Evolutionary conservation across 2,797 vertebrate genomes (phyloP).

Genomic region (Crenuchus spilurus): DNA sequence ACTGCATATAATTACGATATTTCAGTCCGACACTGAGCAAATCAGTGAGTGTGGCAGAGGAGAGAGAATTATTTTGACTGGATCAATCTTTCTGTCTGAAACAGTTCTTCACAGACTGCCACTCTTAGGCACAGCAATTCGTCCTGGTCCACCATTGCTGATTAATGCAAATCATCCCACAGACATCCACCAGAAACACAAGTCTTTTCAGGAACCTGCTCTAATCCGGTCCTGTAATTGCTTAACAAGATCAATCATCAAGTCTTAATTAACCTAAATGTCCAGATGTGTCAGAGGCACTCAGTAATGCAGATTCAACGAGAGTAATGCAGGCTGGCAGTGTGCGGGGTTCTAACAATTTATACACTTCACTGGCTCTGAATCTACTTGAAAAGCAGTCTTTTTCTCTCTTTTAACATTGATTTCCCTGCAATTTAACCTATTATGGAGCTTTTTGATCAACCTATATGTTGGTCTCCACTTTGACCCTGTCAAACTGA

Average conservation of each 20-base stretch:
- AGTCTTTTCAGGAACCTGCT: conserved; percentile 49
- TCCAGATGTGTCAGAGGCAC: conserved; percentile 37
- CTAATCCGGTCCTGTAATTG: conserved; percentile 57
- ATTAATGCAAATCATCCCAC: conserved; percentile 53
- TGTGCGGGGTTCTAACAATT: conserved; percentile 30
- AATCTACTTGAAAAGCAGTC: conserved; percentile 25
- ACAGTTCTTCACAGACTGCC: conserved; percentile 18
- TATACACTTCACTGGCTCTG: conserved; percentile 21
- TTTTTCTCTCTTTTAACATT: neutral
- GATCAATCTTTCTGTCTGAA: conserved; percentile 47
- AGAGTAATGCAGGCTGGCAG: conserved; percentile 45
- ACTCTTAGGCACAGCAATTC: conserved; percentile 38
- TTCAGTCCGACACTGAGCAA: conserved; percentile 55
- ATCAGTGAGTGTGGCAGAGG: conserved; percentile 46
- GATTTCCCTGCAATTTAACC: neutral
- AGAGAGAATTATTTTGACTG: conserved; percentile 6
- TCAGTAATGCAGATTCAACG: conserved; percentile 42
- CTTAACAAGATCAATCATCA: conserved; percentile 53
- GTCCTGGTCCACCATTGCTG: conserved; percentile 42
- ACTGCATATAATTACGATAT: conserved; percentile 40
- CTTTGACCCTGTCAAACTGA: conserved; percentile 14
- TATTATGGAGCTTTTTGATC: neutral
- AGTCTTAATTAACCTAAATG: conserved; percentile 53
- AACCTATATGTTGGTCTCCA: neutral
- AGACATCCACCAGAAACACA: conserved; percentile 25